A percentile compares a stretch with the other conserved stretches of the same genome.
phyloP scores from a whole-genome alignment of 2,113 vertebrate species.

The Heterocephalus glaber region DNA sequence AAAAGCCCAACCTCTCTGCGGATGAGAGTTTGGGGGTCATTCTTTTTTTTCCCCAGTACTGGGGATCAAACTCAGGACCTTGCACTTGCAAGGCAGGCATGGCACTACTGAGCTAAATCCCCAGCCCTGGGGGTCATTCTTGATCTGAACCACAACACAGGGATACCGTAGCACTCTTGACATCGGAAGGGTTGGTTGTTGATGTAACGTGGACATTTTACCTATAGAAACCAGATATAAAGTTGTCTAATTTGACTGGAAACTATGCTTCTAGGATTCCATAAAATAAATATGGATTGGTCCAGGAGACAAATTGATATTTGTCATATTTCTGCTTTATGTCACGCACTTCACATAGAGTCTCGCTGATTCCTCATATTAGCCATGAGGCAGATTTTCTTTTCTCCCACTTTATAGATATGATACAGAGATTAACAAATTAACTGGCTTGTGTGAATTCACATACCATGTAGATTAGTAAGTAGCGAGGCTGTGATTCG shows the following conservation, averaged over 20 bases:
- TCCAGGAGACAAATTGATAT: not conserved
- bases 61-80: no score
- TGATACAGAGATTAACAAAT: not conserved
- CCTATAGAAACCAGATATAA: not conserved
- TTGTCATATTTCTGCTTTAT: not conserved
- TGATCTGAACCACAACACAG: not conserved
- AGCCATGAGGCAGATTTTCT: not conserved
- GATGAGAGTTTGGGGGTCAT: not conserved
- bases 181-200: not conserved
- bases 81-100: no score
- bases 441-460: not conserved
- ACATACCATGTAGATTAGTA: not conserved
- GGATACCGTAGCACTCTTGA: not conserved
- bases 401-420: not conserved
- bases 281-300: not conserved
- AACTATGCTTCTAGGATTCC: not conserved
- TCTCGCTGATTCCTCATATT: not conserved
- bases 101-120: no score
- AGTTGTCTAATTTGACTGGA: not conserved
- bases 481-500: not conserved
- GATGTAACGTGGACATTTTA: not conserved
- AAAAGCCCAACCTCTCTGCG: not conserved
- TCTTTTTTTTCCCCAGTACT: no score
- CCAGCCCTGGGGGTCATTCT: not conserved
- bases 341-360: not conserved